Evolutionary conservation across 1,140 invertebrate species (phyloP), one percentile per base, ranked within the genome.

Genomic region (Hestina assimilis): DNA sequence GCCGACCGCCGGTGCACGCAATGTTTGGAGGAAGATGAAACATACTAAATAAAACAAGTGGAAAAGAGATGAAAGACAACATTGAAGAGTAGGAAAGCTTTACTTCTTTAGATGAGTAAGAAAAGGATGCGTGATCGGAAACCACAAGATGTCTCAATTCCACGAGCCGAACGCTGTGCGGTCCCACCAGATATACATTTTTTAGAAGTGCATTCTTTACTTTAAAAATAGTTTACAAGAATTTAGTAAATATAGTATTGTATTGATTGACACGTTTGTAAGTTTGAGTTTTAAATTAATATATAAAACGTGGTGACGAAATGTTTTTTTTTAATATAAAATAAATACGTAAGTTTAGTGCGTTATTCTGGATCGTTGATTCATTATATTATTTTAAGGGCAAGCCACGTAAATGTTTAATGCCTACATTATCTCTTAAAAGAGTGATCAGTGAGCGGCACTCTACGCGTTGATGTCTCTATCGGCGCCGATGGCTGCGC

Each of bases 131-230:
- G 55, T 50, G 73, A 84, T 88, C 83, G 80, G 85, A 86, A 88
- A 88, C 85, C 85, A 88, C 85, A 85, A 85, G 83, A 88, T 87
- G 82, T 88, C 85, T 88, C 80, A 88, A 88, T 88, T 88, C 83
- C 76, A 83, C 76, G 75, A 83, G 75, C 69, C 75, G 66, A 84
- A 71, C 68, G 69, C 75, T 84, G 84, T 84, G 84, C 76, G 85
- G 83, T 86, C 84, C 73, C 70, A 63, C 66, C 76, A 78, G 75
- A 76, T 74, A 79, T 71, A 83, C 77, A 81, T 79, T 69, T 77
- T 78, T 79, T 84, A 77, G 74, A 79, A 71, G 75, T 77, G 69
- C 61, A 71, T 79, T 81, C 59, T 72, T 76, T 75, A 66, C 73
- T 78, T 82, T 70, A 60, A 60, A 68, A 63, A 41, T 56, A 56